Conservation (phyloP, 2,797 vertebrate species). For the Bovichtus diacanthus region DNA sequence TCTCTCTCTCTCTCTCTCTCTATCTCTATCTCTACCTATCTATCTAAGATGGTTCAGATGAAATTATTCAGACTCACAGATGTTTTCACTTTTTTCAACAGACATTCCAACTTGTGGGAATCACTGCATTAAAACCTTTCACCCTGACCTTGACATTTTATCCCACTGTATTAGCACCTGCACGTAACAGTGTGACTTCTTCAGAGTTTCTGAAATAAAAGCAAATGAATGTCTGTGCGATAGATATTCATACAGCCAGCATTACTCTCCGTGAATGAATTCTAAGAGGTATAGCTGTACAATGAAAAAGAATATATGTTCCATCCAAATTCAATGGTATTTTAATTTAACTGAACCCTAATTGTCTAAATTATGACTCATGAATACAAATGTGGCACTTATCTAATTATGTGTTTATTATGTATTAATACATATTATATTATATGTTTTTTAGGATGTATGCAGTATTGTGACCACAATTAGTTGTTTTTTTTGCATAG, state of each 20-base stretch:
- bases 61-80: neutral
- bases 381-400: neutral
- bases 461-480: neutral
- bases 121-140: neutral
- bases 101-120: conserved; percentile 5
- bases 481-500: neutral
- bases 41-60: neutral
- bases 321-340: neutral
- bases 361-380: neutral
- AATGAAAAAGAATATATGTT: neutral
- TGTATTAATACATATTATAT: neutral
- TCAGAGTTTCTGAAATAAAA: conserved; percentile 1
- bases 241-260: neutral
- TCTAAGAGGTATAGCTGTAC: neutral
- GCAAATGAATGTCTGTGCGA: neutral
- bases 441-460: neutral
- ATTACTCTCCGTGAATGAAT: neutral
- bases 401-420: neutral
- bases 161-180: neutral
- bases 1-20: too few species aligned
- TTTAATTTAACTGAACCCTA: conserved; percentile 1
- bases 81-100: neutral
- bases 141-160: neutral
- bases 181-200: neutral
- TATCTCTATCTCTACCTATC: too few species aligned